Evolutionary conservation across 2,113 vertebrate genomes (phyloP).

Genomic region (Aptenodytes patagonicus): DNA sequence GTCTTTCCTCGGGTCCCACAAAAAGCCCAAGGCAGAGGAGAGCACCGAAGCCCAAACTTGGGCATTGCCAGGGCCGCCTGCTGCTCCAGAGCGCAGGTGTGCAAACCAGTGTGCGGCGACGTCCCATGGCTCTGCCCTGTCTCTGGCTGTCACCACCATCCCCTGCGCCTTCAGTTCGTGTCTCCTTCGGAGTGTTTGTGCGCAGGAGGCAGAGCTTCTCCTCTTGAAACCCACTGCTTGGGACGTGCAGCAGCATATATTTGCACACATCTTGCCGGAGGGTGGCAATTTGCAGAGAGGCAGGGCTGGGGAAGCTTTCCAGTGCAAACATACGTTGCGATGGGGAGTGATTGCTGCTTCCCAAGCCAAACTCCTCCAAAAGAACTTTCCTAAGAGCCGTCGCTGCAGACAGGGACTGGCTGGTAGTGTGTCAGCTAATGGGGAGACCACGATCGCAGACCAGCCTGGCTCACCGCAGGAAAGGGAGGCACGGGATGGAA

Average conservation of each 20-base stretch:
- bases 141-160: rapidly evolving
- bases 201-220: background rate
- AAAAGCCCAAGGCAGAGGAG: background rate
- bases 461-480: background rate
- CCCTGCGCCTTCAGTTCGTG: background rate
- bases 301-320: background rate
- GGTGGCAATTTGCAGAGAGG: background rate
- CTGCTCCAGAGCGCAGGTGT: background rate
- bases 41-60: background rate
- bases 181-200: background rate
- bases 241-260: background rate
- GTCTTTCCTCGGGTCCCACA: background rate
- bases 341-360: background rate
- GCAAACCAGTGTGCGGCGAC: background rate
- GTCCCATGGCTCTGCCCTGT: background rate
- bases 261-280: background rate
- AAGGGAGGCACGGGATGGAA: background rate
- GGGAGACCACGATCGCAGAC: rapidly evolving
- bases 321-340: rapidly evolving
- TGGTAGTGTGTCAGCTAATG: background rate
- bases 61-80: background rate
- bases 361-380: background rate
- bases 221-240: background rate
- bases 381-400: background rate
- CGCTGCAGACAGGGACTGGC: background rate